Conservation (phyloP, 2,797 vertebrate genomes). For the Artibeus jamaicensis region DNA sequence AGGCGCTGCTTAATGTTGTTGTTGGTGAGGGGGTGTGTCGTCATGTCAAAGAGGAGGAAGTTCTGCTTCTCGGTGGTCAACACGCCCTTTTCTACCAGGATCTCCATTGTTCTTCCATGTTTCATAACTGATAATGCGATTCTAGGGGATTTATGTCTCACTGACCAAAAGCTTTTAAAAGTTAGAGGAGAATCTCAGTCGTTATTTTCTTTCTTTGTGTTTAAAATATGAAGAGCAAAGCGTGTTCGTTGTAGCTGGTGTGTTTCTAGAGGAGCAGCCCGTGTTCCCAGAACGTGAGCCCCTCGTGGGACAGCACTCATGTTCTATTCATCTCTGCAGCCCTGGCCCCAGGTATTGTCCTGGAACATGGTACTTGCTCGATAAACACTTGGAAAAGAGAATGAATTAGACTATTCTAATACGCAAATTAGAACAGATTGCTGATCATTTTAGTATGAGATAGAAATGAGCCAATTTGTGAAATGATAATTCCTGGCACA, state of each 20-base stretch:
- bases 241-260: background rate
- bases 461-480: background rate
- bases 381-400: background rate
- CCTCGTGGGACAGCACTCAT: background rate
- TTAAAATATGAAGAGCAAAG: background rate
- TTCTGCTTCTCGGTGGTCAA: constrained; percentile 97
- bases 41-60: constrained; percentile 98
- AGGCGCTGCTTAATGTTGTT: constrained; percentile 96
- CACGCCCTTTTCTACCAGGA: constrained; percentile 95
- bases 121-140: constrained; percentile 94
- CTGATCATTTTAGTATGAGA: background rate
- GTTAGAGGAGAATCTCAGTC: background rate
- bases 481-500: background rate
- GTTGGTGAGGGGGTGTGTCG: constrained; percentile 96
- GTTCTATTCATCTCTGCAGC: background rate
- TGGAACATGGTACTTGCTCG: background rate
- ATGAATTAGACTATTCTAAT: background rate
- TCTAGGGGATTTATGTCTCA: constrained; percentile 96
- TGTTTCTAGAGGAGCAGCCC: background rate
- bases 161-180: constrained; percentile 78
- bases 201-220: background rate
- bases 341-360: background rate
- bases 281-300: background rate
- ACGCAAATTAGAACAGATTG: background rate
- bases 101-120: constrained; percentile 94